phyloP scores from a whole-genome alignment of 2,797 vertebrate species.

The Phataginus tetradactyla region DNA sequence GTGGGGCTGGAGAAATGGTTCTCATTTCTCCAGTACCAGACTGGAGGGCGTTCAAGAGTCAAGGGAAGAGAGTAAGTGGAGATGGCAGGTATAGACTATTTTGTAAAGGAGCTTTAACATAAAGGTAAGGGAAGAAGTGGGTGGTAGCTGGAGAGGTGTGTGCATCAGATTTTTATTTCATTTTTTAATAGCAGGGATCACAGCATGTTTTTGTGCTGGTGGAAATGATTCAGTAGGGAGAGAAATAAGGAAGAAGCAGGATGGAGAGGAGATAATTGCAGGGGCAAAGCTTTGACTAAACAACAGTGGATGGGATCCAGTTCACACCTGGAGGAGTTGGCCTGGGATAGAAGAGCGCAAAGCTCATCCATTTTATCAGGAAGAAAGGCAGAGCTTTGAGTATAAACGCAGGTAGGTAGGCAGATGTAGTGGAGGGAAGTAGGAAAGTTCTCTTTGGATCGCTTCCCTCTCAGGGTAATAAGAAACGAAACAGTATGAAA shows the following conservation, averaged over 20 bases:
- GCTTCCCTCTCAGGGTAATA: conserved; percentile 1
- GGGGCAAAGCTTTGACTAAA: background rate
- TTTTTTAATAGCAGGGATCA: conserved; percentile 14
- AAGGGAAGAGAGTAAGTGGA: background rate
- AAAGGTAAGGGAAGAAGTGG: background rate
- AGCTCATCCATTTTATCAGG: background rate
- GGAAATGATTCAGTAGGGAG: background rate
- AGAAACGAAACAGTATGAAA: background rate
- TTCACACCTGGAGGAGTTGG: background rate
- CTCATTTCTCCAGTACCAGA: background rate
- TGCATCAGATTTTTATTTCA: background rate
- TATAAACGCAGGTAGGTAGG: background rate
- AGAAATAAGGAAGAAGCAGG: background rate
- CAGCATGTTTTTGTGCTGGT: background rate
- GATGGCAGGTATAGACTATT: background rate
- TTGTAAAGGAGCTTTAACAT: background rate
- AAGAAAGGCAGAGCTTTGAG: background rate
- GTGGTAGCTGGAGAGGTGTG: background rate
- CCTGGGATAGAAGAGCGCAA: background rate
- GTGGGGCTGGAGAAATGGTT: background rate
- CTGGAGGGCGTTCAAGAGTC: background rate
- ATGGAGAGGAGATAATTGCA: background rate
- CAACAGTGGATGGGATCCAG: background rate
- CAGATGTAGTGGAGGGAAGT: background rate
- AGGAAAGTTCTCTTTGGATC: conserved; percentile 1